A percentile compares a stretch with the other conserved stretches of the same genome.
Conservation (phyloP, 2,797 vertebrate genomes). For the Spinus olivaceus region DNA sequence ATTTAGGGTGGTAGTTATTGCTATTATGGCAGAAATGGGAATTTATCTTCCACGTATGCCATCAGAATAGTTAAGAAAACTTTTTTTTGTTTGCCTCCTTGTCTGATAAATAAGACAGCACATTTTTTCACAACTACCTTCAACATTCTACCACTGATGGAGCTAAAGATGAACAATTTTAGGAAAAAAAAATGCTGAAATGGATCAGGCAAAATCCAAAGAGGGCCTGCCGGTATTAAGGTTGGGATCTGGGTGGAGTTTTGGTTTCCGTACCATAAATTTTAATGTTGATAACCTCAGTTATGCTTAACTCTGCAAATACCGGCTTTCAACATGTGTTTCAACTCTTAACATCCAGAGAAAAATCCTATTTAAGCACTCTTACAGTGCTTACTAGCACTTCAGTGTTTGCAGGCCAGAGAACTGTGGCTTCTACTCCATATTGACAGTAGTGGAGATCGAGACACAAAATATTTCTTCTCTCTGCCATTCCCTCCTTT, state of each 20-base stretch:
- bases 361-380: not conserved
- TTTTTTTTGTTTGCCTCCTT: not conserved
- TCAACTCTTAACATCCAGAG: not conserved
- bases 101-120: not conserved
- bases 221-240: not conserved
- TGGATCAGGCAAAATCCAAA: not conserved
- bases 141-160: not conserved
- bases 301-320: not conserved
- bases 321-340: not conserved
- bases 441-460: not conserved
- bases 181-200: not conserved
- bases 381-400: not conserved
- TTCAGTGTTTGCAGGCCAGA: not conserved
- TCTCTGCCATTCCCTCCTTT: not conserved
- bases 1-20: not conserved
- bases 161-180: not conserved
- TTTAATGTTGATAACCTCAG: not conserved
- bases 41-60: not conserved
- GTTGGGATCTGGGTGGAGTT: not conserved
- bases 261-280: not conserved
- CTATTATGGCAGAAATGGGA: not conserved
- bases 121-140: not conserved
- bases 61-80: not conserved
- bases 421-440: not conserved
- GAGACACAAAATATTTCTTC: not conserved